phyloP scores from a whole-genome alignment of 2,113 vertebrate genomes.

The Cervus canadensis region DNA sequence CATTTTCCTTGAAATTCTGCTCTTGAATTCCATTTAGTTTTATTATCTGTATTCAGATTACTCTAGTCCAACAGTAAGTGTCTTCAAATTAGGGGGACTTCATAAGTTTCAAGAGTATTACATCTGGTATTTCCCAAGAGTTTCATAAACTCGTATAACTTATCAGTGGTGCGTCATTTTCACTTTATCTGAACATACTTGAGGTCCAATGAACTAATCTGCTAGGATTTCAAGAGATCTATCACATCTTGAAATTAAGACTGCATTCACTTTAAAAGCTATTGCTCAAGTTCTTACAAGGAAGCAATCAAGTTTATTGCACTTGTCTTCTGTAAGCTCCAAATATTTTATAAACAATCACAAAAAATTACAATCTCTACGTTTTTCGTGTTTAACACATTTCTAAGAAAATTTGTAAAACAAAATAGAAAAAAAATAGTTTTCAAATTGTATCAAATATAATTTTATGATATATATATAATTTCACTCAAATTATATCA shows the following conservation, averaged over 20 bases:
- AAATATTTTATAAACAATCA: constrained; percentile 20
- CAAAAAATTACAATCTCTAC: not conserved
- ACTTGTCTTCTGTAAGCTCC: not conserved
- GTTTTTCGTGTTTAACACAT: not conserved
- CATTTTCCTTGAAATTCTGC: not conserved
- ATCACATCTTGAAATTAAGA: constrained; percentile 8
- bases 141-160: not conserved
- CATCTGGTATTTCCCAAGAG: not conserved
- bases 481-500: constrained; percentile 10
- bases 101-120: not conserved
- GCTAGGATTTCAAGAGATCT: not conserved
- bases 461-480: not conserved
- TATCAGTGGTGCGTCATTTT: not conserved
- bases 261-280: not conserved
- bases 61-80: not conserved
- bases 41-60: not conserved
- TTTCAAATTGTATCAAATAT: not conserved
- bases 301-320: not conserved
- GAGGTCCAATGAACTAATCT: not conserved
- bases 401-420: constrained; percentile 15
- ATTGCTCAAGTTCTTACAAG: not conserved
- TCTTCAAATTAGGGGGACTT: not conserved
- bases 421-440: not conserved
- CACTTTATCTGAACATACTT: not conserved
- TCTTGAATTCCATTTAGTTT: not conserved